Conservation (phyloP, 1,140 invertebrate species). For the Aricia agestis region DNA sequence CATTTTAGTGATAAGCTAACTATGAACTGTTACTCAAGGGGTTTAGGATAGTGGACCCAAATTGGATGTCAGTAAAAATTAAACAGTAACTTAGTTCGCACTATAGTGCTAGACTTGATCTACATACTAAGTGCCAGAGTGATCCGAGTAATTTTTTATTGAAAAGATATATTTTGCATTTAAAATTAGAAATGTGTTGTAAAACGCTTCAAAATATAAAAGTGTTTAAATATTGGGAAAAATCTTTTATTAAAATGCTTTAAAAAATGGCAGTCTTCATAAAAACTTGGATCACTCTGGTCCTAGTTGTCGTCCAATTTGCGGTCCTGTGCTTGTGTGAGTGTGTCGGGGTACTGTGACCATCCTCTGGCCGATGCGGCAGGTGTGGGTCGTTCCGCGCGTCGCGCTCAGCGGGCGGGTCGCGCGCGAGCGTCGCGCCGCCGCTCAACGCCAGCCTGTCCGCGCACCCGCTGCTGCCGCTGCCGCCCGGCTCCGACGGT, state of each 20-base stretch:
- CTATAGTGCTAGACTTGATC: background rate
- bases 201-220: too few species aligned
- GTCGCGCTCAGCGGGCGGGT: slow-evolving; percentile 76
- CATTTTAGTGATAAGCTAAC: slow-evolving; percentile 9
- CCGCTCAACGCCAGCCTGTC: slow-evolving; percentile 87
- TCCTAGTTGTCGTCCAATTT: background rate
- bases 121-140: background rate
- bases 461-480: slow-evolving; percentile 89
- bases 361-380: slow-evolving; percentile 84
- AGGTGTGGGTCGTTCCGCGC: slow-evolving; percentile 91
- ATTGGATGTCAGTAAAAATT: background rate
- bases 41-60: slow-evolving; percentile 7
- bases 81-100: background rate
- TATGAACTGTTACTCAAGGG: background rate
- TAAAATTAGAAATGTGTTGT: too few species aligned
- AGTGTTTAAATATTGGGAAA: background rate
- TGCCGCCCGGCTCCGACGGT: slow-evolving; percentile 77
- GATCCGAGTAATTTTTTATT: background rate
- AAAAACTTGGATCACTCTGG: background rate
- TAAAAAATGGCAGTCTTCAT: background rate
- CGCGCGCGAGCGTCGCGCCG: slow-evolving; percentile 71
- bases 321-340: slow-evolving; percentile 3
- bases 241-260: background rate
- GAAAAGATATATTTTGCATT: too few species aligned
- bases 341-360: slow-evolving; percentile 44